Conservation (phyloP, 2,888 invertebrate genomes). For the Microctonus hyperodae region DNA sequence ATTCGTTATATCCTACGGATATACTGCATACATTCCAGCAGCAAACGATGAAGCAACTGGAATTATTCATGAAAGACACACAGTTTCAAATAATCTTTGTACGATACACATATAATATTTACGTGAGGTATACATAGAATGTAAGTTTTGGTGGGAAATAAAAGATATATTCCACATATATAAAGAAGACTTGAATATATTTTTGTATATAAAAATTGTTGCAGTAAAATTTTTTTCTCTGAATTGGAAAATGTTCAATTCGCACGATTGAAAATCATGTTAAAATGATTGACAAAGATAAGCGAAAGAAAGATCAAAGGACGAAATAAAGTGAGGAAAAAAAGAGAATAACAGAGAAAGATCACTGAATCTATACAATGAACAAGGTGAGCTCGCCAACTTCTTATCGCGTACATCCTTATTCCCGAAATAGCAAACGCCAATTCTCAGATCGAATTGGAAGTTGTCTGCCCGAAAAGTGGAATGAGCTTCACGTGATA, state of each 20-base stretch:
- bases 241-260: conserved; percentile 23
- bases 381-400: conserved; percentile 12
- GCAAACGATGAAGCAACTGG: conserved; percentile 32
- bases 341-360: not conserved
- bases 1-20: conserved; percentile 38
- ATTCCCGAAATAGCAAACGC: conserved; percentile 16
- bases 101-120: not conserved
- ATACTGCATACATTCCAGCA: conserved; percentile 31
- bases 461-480: conserved; percentile 33
- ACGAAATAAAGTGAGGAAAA: not conserved
- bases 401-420: conserved; percentile 19
- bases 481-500: conserved; percentile 25
- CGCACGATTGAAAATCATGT: conserved; percentile 11
- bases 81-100: conserved; percentile 9
- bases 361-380: not conserved
- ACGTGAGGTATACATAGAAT: not conserved
- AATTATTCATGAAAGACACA: conserved; percentile 43
- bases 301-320: conserved; percentile 2
- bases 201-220: not conserved
- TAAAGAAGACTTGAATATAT: not conserved
- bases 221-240: conserved; percentile 10
- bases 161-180: not conserved
- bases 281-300: conserved; percentile 20
- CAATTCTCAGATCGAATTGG: conserved; percentile 29
- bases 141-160: not conserved